A percentile compares a stretch with the other conserved stretches of the same genome.
Conservation (phyloP, 1,140 invertebrate genomes). For the Scaptomyza graminum region DNA sequence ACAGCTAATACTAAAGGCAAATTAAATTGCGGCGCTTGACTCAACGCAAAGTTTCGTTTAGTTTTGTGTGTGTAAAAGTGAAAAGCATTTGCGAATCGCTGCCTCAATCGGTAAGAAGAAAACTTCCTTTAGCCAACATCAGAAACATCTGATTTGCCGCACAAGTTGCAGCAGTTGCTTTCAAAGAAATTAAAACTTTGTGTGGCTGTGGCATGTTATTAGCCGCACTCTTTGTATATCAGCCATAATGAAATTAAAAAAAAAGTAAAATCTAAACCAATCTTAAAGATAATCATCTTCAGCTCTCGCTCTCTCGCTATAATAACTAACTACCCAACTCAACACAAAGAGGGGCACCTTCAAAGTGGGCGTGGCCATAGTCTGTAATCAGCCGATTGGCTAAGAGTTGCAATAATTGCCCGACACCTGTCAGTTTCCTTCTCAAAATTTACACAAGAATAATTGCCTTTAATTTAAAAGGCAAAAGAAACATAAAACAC, state of each 20-base stretch:
- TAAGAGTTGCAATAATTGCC: neutral
- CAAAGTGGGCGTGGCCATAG: no score
- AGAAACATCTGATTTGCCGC: neutral
- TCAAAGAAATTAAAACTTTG: constrained; percentile 38
- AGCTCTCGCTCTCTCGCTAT: neutral
- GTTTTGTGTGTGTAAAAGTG: neutral
- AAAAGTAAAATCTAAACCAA: no score
- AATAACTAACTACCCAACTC: neutral
- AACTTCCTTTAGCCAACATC: neutral
- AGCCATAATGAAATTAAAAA: no score
- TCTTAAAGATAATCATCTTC: no score
- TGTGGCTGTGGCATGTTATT: constrained; percentile 15
- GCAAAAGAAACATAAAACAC: constrained; percentile 40
- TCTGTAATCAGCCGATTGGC: neutral
- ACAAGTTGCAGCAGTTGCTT: constrained; percentile 16
- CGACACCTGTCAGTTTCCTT: constrained; percentile 12
- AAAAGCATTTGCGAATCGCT: constrained; percentile 15
- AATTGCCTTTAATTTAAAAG: constrained; percentile 75
- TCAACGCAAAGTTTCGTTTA: constrained; percentile 33
- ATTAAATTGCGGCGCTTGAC: constrained; percentile 62
- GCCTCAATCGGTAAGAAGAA: constrained; percentile 13
- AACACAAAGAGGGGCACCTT: neutral
- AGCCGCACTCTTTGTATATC: neutral
- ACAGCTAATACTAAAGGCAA: constrained; percentile 54
- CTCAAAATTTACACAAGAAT: constrained; percentile 59